These are phyloP conservation scores for Drosophila trapezifrons DNA, from an alignment of 1,140 invertebrate genomes.

Conservation along the genomic window DNA sequence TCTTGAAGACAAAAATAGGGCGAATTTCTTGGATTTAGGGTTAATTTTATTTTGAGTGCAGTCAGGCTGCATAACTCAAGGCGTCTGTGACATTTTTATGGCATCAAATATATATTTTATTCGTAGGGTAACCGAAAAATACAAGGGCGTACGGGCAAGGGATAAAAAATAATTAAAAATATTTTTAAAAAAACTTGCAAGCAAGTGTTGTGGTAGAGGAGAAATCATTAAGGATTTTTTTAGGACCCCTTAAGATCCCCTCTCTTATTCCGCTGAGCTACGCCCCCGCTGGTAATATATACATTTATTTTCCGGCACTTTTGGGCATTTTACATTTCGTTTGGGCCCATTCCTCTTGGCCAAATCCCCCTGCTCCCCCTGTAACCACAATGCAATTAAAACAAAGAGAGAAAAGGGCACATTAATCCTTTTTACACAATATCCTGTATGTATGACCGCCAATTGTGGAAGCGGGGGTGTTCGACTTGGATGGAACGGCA, in stretches of 20 bases:
- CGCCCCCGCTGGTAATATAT: constrained; percentile 29
- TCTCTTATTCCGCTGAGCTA: not conserved
- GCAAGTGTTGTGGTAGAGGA: not conserved
- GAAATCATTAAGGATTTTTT: not conserved
- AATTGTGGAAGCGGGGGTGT: constrained; percentile 33
- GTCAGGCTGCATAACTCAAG: constrained; percentile 75
- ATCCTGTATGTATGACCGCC: constrained; percentile 68
- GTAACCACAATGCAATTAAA: constrained; percentile 72
- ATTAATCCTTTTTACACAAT: constrained; percentile 82
- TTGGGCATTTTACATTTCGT: constrained; percentile 67
- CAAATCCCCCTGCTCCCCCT: constrained; percentile 13
- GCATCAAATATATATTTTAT: constrained; percentile 76
- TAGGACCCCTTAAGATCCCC: not conserved
- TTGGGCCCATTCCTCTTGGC: constrained; percentile 44
- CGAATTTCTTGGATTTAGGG: too few species aligned
- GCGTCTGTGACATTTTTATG: constrained; percentile 82
- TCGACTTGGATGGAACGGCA: not conserved
- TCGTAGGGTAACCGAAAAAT: constrained; percentile 27
- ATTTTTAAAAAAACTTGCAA: not conserved
- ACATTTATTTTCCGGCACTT: constrained; percentile 51
- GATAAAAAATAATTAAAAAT: not conserved
- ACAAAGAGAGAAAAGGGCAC: constrained; percentile 67
- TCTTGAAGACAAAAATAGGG: too few species aligned
- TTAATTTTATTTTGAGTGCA: too few species aligned
- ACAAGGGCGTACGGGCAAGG: constrained; percentile 1